phyloP scores from a whole-genome alignment of 2,888 invertebrate species.

The Tetragonula carbonaria region DNA sequence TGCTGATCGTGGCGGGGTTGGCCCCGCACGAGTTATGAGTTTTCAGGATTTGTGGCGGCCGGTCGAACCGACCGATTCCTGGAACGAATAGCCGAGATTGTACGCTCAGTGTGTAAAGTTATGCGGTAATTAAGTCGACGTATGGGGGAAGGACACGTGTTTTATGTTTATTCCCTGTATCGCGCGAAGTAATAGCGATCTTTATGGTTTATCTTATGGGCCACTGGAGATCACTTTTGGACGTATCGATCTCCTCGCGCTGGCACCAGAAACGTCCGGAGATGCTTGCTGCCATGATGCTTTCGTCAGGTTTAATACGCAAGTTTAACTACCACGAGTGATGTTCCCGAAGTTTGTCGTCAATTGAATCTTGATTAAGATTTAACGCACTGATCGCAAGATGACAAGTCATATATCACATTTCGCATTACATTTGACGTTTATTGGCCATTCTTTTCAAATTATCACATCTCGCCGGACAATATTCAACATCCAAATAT shows the following conservation, averaged over 20 bases:
- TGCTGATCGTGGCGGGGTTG: constrained; percentile 20
- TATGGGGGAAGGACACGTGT: constrained; percentile 2
- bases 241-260: neutral
- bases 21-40: constrained; percentile 3
- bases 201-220: neutral
- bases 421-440: too few relatives aligned
- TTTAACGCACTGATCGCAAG: too few relatives aligned
- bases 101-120: constrained; percentile 8
- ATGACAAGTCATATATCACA: too few relatives aligned
- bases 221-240: neutral
- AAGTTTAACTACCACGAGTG: neutral
- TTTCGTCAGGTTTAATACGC: neutral
- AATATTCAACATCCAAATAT: too few relatives aligned
- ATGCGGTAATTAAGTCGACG: constrained; percentile 16
- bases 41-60: constrained; percentile 8
- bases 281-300: neutral
- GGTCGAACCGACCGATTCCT: neutral
- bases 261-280: neutral
- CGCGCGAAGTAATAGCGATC: neutral
- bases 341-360: too few relatives aligned
- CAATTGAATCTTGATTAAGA: too few relatives aligned
- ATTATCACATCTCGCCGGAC: too few relatives aligned
- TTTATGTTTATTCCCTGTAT: constrained; percentile 13
- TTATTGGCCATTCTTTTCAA: too few relatives aligned
- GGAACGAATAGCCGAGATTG: neutral